These are phyloP conservation scores for Petroica traversi DNA, from an alignment of 2,113 vertebrate species.

Conservation along the genomic window DNA sequence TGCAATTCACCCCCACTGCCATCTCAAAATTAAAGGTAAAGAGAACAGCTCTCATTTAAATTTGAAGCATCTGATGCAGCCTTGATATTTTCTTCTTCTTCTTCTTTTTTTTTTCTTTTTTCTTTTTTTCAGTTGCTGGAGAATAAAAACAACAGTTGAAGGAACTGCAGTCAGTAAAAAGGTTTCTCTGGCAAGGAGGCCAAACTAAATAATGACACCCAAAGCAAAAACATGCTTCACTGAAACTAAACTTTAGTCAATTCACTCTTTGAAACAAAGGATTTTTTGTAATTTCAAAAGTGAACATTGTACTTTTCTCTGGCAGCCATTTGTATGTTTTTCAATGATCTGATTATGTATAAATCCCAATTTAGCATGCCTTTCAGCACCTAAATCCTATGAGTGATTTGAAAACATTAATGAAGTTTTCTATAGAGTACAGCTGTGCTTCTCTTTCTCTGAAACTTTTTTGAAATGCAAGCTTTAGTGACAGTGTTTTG, in stretches of 20 bases:
- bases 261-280: conserved; percentile 79
- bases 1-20: conserved; percentile 46
- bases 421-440: conserved; percentile 64
- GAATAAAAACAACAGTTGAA: conserved; percentile 75
- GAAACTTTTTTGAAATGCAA: conserved; percentile 48
- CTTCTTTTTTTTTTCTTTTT: background rate
- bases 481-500: conserved; percentile 59
- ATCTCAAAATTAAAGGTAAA: conserved; percentile 74
- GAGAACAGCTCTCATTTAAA: conserved; percentile 70
- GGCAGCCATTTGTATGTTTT: conserved; percentile 77
- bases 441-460: conserved; percentile 56
- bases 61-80: conserved; percentile 62
- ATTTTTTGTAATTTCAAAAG: conserved; percentile 81
- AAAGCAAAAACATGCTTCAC: conserved; percentile 82
- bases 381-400: conserved; percentile 76
- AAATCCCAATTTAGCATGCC: conserved; percentile 73
- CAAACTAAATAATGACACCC: conserved; percentile 84
- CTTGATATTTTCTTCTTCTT: background rate
- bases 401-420: conserved; percentile 77
- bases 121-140: conserved; percentile 44
- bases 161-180: conserved; percentile 68
- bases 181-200: conserved; percentile 71
- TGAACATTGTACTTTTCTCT: conserved; percentile 79
- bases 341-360: conserved; percentile 79
- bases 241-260: conserved; percentile 78